phyloP scores from a whole-genome alignment of 2,113 vertebrate species.

The Phrynosoma platyrhinos region DNA sequence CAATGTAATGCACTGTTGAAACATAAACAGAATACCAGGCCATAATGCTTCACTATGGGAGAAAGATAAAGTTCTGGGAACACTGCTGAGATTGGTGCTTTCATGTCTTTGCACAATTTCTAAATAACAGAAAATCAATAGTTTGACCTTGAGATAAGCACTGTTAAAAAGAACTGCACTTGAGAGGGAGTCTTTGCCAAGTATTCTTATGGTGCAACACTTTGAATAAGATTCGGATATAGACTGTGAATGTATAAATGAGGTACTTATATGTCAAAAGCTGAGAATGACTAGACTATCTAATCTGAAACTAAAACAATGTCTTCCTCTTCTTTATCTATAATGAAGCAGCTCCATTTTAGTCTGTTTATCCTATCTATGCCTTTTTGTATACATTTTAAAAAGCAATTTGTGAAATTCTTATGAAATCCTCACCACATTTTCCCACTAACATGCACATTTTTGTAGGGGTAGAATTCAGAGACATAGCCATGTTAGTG shows the following conservation, averaged over 20 bases:
- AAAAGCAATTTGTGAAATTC: no score
- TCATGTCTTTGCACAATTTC: constrained; percentile 6
- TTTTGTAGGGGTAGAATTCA: no score
- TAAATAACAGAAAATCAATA: constrained; percentile 28
- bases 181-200: background rate
- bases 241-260: constrained; percentile 40
- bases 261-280: constrained; percentile 50
- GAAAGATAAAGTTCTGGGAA: constrained; percentile 38
- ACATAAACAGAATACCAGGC: constrained; percentile 8
- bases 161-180: background rate
- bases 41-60: background rate
- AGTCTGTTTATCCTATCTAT: constrained; percentile 16
- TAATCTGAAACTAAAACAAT: constrained; percentile 22
- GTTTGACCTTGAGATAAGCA: constrained; percentile 21
- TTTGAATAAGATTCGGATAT: constrained; percentile 34
- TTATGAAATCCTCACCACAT: no score
- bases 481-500: no score
- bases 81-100: constrained; percentile 12
- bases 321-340: constrained; percentile 48
- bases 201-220: background rate
- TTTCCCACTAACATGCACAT: no score
- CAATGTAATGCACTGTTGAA: background rate
- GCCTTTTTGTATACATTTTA: no score
- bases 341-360: constrained; percentile 64
- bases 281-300: constrained; percentile 53